Evolutionary conservation across 2,888 invertebrate species (phyloP), one percentile per base, ranked within the genome.

Genomic region (Crioceris asparagi): DNA sequence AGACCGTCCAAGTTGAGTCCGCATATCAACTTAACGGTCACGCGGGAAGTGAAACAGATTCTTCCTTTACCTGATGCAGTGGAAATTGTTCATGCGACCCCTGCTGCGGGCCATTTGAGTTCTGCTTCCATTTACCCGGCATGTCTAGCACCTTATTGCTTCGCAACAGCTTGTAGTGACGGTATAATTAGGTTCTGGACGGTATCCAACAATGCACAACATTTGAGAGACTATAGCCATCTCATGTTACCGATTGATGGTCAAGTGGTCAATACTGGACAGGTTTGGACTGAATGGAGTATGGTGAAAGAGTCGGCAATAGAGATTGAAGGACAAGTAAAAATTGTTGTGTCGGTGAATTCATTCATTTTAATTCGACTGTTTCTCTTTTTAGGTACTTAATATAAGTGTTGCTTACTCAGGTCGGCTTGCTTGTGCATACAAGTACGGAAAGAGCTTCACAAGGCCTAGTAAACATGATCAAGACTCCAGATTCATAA

Each of bases 101-200:
- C 94, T 0, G 90, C 96, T 0, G 97, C 96, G 1, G 97, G 97
- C 0, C 97, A 97, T 63, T 70, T 97, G 29, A 92, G 94, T 59
- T 96, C 96, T 0, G 92, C 97, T 0, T 93, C 93, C 16, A 92
- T 98, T 54, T 97, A 97, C 67, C 96, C 97, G 3, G 96, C 96
- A n/a, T 98, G 97, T 64, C 79, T 93, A 56, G 93, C 97, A 0
- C 97, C 97, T 0, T 98, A 96, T 61, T 87, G 93, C 42, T 75
- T 98, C 41, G 85, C 91, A 0, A 94, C 96, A 0, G 93, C 94
- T 1, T 97, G 96, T 59, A 84, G 90, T 8, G 97, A 98, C 59
- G 91, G 92, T 45, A 79, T 84, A 0, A 76, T 91, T 23, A 76
- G 90, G 40, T 91, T 91, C 62, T 91, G 91, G 91, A 84, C 61